Evolutionary conservation across 2,888 invertebrate genomes (phyloP), one percentile per base, ranked within the genome.

Genomic region (Chesias legatella): DNA sequence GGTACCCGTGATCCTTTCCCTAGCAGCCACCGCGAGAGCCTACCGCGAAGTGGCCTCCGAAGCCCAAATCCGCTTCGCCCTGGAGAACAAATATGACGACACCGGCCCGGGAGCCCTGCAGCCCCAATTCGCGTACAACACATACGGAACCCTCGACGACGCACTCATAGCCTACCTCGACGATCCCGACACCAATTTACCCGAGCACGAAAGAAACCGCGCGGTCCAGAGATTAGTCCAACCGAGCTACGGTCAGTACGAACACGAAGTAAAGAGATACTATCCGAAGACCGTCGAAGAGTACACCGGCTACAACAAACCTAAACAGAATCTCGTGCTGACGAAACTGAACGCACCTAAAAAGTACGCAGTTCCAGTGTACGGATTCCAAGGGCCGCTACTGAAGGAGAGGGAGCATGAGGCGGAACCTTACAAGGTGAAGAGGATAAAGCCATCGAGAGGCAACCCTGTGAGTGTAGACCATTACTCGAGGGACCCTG

Each of bases 51-150:
- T 75, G 1, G 89, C 89, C 0, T 76, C 88, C 1, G 63, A 70
- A 7, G 63, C 79, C 0, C 89, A 89, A 53, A 75, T 85, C 28
- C 67, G 68, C 25, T 84, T 81, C 47, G 89, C 89, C 7, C 42
- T 75, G 10, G 84, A 88, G 28, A 88, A 81, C 66, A 77, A 79
- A 48, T 89, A 81, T 43, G 88, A 88, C 45, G 70, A 82, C 53
- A 89, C 89, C 0, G 89, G 89, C 4, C 88, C 88, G 0, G 86
- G 83, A 3, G 78, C 83, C 0, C 77, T 74, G 10, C 43, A 55
- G 1, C 73, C 63, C 0, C 76, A 75, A 33, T 63, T 56, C 39
- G 88, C 86, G 0, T 84, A 79, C 66, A 67, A 68, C 10, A 81
- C 79, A 0, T 84, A 77, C 60, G 73, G 65, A 10, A 78, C 51